A percentile compares a stretch with the other conserved stretches of the same genome.
These are phyloP conservation scores for Stigmatopora argus DNA, from an alignment of 2,113 vertebrate species.

Conservation along the genomic window DNA sequence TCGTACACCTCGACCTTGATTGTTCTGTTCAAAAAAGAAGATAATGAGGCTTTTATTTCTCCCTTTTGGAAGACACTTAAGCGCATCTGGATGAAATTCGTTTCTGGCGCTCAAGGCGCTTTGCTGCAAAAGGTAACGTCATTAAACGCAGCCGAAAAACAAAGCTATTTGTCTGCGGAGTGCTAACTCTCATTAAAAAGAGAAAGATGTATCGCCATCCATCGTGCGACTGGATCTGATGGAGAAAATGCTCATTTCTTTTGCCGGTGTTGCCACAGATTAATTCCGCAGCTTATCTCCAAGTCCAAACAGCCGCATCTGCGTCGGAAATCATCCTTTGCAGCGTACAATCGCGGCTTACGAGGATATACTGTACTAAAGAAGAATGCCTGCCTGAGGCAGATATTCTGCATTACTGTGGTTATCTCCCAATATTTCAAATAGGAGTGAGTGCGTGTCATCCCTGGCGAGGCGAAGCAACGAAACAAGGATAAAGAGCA, in stretches of 20 bases:
- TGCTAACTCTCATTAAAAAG: conserved; percentile 1
- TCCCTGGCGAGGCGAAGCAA: conserved; percentile 14
- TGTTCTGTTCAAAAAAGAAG: conserved; percentile 70
- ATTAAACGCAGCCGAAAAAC: neutral
- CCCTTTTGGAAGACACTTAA: neutral
- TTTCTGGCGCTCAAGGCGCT: neutral
- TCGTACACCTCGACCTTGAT: conserved; percentile 93
- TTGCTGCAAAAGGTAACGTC: neutral
- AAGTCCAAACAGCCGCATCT: conserved; percentile 18
- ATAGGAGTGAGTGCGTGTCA: conserved; percentile 7
- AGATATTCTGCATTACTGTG: conserved; percentile 13
- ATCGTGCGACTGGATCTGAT: neutral
- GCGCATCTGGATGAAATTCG: neutral
- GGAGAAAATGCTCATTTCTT: conserved; percentile 13
- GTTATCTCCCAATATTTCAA: conserved; percentile 19
- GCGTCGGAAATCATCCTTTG: conserved; percentile 26
- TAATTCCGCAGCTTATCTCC: conserved; percentile 32
- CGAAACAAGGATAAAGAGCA: neutral
- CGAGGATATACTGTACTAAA: conserved; percentile 9
- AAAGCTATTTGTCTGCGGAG: neutral
- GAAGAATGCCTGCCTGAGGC: conserved; percentile 23
- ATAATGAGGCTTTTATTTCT: neutral
- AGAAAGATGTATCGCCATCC: too few species aligned
- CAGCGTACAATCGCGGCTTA: conserved; percentile 18
- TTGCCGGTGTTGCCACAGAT: conserved; percentile 12